Percentiles rank a stretch among this genome's conserved stretches.
Evolutionary conservation across 37 sponge, comb jelly and placozoan species (phyloP).

Genomic region (Theonella swinhoei): DNA sequence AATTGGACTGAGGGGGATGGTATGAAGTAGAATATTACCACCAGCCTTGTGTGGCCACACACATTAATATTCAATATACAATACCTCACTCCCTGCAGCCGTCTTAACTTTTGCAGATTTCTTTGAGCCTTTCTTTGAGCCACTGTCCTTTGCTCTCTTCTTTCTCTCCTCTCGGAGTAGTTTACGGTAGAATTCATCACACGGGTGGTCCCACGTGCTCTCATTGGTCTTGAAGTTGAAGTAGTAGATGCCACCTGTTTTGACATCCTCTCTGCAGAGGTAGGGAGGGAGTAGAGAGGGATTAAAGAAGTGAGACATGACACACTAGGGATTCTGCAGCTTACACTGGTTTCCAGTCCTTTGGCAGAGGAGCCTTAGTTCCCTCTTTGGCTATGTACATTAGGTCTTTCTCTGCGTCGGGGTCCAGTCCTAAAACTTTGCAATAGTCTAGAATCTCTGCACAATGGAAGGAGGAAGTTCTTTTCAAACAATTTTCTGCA

Average conservation of each 20-base stretch:
- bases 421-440: slow-evolving; percentile 84
- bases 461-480: neutral
- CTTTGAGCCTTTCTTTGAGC: slow-evolving; percentile 13
- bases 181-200: slow-evolving; percentile 90
- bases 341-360: slow-evolving; percentile 93
- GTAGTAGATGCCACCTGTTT: slow-evolving; percentile 86
- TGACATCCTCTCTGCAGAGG: slow-evolving; percentile 42
- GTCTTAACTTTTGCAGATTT: neutral
- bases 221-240: slow-evolving; percentile 92
- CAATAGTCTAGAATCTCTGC: slow-evolving; percentile 86
- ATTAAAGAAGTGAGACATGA: neutral
- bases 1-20: neutral
- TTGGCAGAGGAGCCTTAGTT: slow-evolving; percentile 90
- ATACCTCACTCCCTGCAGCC: slow-evolving; percentile 33
- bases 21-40: neutral
- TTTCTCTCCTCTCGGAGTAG: slow-evolving; percentile 84
- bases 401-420: slow-evolving; percentile 74
- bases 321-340: too few relatives aligned
- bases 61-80: neutral
- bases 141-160: slow-evolving; percentile 61
- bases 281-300: slow-evolving; percentile 1
- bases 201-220: slow-evolving; percentile 98
- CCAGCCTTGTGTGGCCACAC: neutral
- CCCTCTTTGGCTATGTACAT: slow-evolving; percentile 94
- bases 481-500: too few relatives aligned